Evolutionary conservation across 2,113 vertebrate species (phyloP), one percentile per base, ranked within the genome.

Genomic region (Trematocara nigrifrons): DNA sequence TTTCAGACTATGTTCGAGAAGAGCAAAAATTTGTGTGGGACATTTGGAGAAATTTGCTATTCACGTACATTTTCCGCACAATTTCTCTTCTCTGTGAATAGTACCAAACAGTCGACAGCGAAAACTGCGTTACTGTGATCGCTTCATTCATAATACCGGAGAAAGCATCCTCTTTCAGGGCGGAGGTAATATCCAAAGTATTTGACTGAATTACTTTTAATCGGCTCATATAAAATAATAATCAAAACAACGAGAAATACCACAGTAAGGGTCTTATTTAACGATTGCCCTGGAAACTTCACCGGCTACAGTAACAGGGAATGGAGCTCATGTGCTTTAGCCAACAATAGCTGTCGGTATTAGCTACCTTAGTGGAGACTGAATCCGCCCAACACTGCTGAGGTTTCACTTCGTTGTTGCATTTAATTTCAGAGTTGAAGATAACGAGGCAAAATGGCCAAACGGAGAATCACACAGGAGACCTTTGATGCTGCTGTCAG

Each of bases 401-500:
- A 10, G 22, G 33, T 2, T 51, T 26, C 2, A 78, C 20, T n/a
- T n/a, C 2, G 45, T 22, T 85, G 16, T 79, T 29, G 13, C 69
- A 8, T 29, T 84, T 16, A 6, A 13, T 83, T 78, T 76, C 52
- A 86, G 81, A 31, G 7, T 16, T 42, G 5, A 20, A 4, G 45
- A 57, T 9, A 80, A 20, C 40, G 40, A 33, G 61, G 2, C 12
- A 87, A 87, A 26, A 99, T 99, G 99, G 96, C 97, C 0, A 95
- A 92, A 16, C 97, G 93, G 51, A 96, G 96, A 83, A 97, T 99
- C 78, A 95, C 97, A 0, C 99, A 99, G 94, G 98, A 99, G 26
- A 99, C 98, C 0, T 99, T 99, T 29, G 98, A 99, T 15, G 96
- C 96, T 1, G 97, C 96, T 0, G 97, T 99, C 52, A 96, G 91